phyloP scores from a whole-genome alignment of 2,113 vertebrate genomes.

The Archilochus colubris region DNA sequence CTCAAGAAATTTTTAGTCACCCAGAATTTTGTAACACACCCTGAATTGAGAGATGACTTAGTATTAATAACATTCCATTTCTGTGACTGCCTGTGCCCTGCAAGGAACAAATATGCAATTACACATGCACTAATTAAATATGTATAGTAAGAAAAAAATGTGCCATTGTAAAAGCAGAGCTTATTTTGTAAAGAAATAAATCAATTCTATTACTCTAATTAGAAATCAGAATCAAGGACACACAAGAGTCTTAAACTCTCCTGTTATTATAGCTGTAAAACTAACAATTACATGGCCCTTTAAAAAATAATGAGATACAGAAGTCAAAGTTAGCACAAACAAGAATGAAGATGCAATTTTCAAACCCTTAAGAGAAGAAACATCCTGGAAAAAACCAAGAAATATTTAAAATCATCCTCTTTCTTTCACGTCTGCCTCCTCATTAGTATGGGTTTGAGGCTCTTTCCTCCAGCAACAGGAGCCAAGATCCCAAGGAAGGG shows the following conservation, averaged over 20 bases:
- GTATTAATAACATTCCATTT: background rate
- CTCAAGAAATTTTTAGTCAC: background rate
- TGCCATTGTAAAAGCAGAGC: background rate
- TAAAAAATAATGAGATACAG: background rate
- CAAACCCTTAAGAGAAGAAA: background rate
- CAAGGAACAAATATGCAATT: background rate
- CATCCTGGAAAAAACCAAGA: background rate
- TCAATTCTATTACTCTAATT: background rate
- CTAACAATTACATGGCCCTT: background rate
- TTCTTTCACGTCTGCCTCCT: conserved; percentile 42
- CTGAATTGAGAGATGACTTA: background rate
- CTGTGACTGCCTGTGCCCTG: background rate
- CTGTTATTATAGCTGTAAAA: background rate
- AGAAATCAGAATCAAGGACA: background rate
- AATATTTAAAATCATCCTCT: conserved; percentile 1
- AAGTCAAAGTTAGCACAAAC: background rate
- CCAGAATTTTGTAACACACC: background rate
- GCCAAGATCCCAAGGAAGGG: conserved; percentile 46
- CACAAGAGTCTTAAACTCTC: background rate
- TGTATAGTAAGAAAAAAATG: background rate
- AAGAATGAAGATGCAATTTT: background rate
- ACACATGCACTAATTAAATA: background rate
- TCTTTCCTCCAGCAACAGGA: conserved; percentile 38
- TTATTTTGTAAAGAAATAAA: background rate
- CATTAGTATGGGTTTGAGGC: conserved; percentile 55